phyloP scores from a whole-genome alignment of 2,888 invertebrate species.

The Trachelus stipa region DNA sequence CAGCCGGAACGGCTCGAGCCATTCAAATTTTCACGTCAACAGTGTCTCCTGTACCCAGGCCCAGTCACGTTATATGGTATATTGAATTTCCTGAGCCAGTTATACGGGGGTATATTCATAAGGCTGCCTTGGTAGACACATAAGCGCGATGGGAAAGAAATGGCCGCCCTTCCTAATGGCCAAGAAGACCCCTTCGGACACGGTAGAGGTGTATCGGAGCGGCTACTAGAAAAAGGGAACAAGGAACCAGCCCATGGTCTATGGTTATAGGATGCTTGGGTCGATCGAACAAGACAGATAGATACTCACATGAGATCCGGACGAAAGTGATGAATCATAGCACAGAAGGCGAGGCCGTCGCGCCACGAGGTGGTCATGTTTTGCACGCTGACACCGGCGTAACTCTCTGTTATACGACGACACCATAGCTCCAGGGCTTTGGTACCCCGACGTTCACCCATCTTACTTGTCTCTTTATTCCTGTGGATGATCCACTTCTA shows the following conservation, averaged over 20 bases:
- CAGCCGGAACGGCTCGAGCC: not conserved
- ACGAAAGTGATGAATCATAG: slow-evolving; percentile 94
- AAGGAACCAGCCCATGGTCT: not conserved
- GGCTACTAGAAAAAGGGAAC: not conserved
- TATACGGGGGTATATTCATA: not conserved
- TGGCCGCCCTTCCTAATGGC: not conserved
- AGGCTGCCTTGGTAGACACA: not conserved
- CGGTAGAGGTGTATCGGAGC: not conserved
- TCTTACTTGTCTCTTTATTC: slow-evolving; percentile 54
- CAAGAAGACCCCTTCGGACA: not conserved
- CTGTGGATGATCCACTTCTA: not conserved
- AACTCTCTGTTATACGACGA: slow-evolving; percentile 87
- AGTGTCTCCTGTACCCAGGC: not conserved
- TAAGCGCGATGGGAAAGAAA: not conserved
- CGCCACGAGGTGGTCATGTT: slow-evolving; percentile 98
- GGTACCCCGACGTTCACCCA: slow-evolving; percentile 88
- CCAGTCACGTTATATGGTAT: not conserved
- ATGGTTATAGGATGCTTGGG: not conserved
- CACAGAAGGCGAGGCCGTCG: slow-evolving; percentile 95
- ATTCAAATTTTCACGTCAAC: not conserved
- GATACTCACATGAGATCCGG: slow-evolving; percentile 94
- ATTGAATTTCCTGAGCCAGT: not conserved
- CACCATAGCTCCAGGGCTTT: slow-evolving; percentile 95
- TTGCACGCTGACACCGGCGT: slow-evolving; percentile 88
- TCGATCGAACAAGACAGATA: slow-evolving; percentile 4